Conservation (phyloP, 64 coral and sea anemone species). For the Catalaphyllia jardinei region DNA sequence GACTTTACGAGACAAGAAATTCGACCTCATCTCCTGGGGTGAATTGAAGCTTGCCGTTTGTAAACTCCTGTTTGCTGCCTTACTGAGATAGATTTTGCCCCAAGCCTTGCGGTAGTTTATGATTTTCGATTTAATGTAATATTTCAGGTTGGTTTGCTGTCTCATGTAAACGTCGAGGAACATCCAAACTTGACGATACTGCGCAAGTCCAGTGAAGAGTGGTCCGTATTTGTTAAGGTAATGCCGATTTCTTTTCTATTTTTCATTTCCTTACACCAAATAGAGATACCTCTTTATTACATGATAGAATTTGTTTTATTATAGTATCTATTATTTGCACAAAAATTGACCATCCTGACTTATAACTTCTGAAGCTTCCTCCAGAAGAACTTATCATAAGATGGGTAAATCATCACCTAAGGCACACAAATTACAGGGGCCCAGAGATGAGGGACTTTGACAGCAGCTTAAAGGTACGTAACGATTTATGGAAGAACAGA, state of each 20-base stretch:
- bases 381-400: not conserved
- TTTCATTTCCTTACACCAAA: too few relatives aligned
- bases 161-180: conserved; percentile 6
- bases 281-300: not conserved
- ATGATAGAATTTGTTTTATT: not conserved
- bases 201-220: conserved; percentile 14
- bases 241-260: not conserved
- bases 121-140: not conserved
- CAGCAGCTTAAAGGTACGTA: conserved; percentile 8
- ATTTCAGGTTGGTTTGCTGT: conserved; percentile 10
- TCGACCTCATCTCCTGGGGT: too few relatives aligned
- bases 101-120: too few relatives aligned
- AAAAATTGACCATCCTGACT: not conserved
- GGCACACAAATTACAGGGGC: conserved; percentile 1
- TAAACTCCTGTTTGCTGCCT: too few relatives aligned
- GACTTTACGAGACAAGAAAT: too few relatives aligned
- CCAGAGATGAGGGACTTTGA: conserved; percentile 18
- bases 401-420: conserved; percentile 40
- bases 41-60: too few relatives aligned
- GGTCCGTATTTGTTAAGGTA: conserved; percentile 19
- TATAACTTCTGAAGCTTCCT: not conserved
- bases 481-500: not conserved
- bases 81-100: not conserved
- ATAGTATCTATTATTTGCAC: not conserved
- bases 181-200: conserved; percentile 4